phyloP scores from a whole-genome alignment of 2,797 vertebrate genomes.

The Lemur catta region DNA sequence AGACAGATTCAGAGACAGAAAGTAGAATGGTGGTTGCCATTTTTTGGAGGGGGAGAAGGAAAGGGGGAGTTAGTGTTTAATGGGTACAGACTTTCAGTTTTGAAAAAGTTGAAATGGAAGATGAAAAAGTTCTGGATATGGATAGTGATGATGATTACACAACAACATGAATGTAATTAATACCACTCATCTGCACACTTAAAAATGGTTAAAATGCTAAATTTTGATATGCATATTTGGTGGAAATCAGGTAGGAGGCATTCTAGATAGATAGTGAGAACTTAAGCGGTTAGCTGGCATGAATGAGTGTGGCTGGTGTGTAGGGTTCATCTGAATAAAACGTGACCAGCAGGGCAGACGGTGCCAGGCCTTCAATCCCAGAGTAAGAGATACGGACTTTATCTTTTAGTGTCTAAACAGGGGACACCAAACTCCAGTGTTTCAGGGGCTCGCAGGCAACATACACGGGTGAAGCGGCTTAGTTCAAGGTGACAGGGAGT shows the following conservation, averaged over 20 bases:
- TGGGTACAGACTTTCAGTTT: not conserved
- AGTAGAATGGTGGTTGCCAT: not conserved
- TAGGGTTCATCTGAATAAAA: not conserved
- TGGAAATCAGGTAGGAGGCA: not conserved
- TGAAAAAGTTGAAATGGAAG: not conserved
- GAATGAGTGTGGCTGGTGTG: not conserved
- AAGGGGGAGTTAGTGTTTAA: not conserved
- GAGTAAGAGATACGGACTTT: not conserved
- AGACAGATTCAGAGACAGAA: not conserved
- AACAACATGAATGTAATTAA: not conserved
- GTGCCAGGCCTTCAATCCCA: not conserved
- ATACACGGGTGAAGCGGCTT: not conserved
- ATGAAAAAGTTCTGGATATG: not conserved
- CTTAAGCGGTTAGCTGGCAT: not conserved
- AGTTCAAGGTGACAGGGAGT: not conserved
- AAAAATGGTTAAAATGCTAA: not conserved
- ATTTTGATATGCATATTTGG: not conserved
- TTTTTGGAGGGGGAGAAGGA: not conserved
- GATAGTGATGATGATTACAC: not conserved
- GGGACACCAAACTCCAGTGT: not conserved
- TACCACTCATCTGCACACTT: not conserved
- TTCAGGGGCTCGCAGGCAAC: not conserved
- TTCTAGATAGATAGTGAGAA: not conserved
- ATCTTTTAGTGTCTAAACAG: not conserved
- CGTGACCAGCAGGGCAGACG: not conserved